Conservation (phyloP, 2,888 invertebrate species). For the Thereva unica region DNA sequence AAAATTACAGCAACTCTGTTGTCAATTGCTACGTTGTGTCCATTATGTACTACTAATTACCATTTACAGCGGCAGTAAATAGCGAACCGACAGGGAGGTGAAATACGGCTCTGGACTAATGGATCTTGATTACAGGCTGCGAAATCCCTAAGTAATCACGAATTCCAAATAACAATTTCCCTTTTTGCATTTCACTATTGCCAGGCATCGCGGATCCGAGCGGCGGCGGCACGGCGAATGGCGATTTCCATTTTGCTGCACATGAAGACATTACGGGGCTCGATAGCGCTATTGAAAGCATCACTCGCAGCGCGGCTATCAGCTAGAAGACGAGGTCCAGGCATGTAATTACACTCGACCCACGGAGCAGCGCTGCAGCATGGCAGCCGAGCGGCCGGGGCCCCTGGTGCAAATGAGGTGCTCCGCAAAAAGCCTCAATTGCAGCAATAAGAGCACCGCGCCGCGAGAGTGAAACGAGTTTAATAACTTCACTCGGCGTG, state of each 20-base stretch:
- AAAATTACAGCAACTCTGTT: no score
- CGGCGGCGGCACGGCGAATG: neutral
- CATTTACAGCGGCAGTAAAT: no score
- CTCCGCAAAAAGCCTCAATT: neutral
- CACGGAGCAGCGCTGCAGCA: constrained; percentile 5
- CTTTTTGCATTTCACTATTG: no score
- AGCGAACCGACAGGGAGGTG: no score
- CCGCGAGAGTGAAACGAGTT: constrained; percentile 21
- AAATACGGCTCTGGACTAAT: no score
- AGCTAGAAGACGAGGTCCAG: constrained; percentile 9
- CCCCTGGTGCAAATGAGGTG: constrained; percentile 28
- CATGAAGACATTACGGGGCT: constrained; percentile 32
- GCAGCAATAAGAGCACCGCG: constrained; percentile 21
- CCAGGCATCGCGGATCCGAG: no score
- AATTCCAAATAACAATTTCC: no score
- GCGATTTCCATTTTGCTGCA: constrained; percentile 6
- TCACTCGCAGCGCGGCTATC: constrained; percentile 22
- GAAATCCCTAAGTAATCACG: no score
- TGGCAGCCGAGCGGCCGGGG: constrained; percentile 29
- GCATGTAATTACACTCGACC: constrained; percentile 23
- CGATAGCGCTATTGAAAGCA: constrained; percentile 33
- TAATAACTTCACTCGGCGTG: constrained; percentile 37
- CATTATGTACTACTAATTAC: no score
- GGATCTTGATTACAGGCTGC: no score
- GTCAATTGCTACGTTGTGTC: no score